Percentiles rank a stretch among this genome's conserved stretches.
Evolutionary conservation across 2,888 invertebrate species (phyloP).

Genomic region (Agrotis clavis): DNA sequence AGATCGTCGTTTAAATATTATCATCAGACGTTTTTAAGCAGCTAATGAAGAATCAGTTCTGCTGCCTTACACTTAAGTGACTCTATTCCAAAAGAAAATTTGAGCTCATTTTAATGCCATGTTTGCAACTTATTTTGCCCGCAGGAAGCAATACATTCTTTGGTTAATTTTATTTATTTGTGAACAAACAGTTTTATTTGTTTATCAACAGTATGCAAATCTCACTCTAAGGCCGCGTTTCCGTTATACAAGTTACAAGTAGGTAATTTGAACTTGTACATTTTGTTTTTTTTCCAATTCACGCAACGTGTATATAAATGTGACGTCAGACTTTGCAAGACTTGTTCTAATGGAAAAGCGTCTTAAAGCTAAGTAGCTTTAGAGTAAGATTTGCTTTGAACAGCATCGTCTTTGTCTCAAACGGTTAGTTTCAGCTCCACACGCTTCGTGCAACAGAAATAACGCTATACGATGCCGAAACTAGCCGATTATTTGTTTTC

Average conservation of each 20-base stretch:
- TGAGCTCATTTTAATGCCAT: background rate
- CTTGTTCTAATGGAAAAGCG: no score
- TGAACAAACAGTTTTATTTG: constrained; percentile 6
- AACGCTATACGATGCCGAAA: no score
- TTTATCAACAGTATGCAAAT: background rate
- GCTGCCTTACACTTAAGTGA: constrained; percentile 22
- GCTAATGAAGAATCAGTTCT: constrained; percentile 39
- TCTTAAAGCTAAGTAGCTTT: background rate
- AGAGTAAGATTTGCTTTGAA: background rate
- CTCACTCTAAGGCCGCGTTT: no score
- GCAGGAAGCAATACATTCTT: constrained; percentile 9
- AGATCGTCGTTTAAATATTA: constrained; percentile 37
- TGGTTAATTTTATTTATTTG: constrained; percentile 24
- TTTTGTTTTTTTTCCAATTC: no score
- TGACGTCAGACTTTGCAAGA: no score
- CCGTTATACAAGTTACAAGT: no score
- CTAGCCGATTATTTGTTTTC: no score
- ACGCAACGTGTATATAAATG: no score
- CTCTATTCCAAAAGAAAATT: background rate
- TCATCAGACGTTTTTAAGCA: constrained; percentile 18
- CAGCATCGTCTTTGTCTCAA: background rate
- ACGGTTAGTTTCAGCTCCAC: no score
- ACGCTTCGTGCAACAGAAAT: no score
- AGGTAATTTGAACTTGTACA: no score
- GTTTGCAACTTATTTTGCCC: constrained; percentile 1